Base-by-base conservation (phyloP, 2,797 vertebrate species). In the Phyllotis vaccarum region DNA sequence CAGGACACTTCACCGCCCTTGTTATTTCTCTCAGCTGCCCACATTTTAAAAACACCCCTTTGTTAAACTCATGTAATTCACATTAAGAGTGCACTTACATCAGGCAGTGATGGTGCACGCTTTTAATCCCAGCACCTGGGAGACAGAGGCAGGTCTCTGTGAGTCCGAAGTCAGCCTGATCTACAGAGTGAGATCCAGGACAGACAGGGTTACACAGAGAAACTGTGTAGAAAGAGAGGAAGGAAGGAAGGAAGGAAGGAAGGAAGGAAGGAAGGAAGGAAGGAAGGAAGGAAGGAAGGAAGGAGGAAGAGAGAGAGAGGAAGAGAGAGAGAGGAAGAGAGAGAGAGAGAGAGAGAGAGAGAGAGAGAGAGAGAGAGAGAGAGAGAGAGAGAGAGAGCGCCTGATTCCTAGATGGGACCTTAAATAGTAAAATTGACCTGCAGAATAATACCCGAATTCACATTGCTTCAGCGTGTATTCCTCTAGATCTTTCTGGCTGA, bases 101-200 rank as follows among this genome's bases (percentile, higher is more conserved):
- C 3, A 3, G 68, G 17, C 17, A 19, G n/a, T 9, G n/a, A 34
- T 37, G 31, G 17, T 2, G 0, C 34, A 70, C 2, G 1, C n/a
- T 8, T 70, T 70, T 70, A 70, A 70, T 70, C n/a, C 68, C 68
- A 37, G n/a, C n/a, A n/a, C 68, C 37, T 1, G 8, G 68, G 7
- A 37, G 68, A 34, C 29, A 70, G 7, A 70, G 8, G n/a, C 68
- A 70, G 68, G 19, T 7, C n/a, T 70, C n/a, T 37, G 7, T 37
- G n/a, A 37, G 19, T 70, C 22, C 3, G 8, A 70, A 17, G 13
- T 17, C n/a, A 37, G 68, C 9, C 68, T 70, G n/a, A 17, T 21
- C 68, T 10, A 70, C 19, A 70, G n/a, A 70, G 68, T 22, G 19
- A 70, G 19, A 37, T 70, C n/a, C 68, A 70, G 68, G 68, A 70